phyloP scores from a whole-genome alignment of 2,888 invertebrate genomes.

The Electrophaes corylata region DNA sequence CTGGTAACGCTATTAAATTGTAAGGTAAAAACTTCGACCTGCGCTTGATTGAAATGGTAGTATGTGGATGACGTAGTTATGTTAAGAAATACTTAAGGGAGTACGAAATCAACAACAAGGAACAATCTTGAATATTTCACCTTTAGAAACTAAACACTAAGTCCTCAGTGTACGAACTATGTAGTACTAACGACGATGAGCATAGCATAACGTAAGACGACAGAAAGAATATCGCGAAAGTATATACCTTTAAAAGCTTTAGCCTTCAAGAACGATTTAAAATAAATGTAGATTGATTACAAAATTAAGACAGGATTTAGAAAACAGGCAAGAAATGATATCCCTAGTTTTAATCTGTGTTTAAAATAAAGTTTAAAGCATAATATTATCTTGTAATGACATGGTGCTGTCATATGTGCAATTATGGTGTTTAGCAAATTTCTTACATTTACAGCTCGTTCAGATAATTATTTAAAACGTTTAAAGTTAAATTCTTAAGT shows the following conservation, averaged over 20 bases:
- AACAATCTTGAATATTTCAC: too few relatives aligned
- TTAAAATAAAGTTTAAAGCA: constrained; percentile 30
- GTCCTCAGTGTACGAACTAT: too few relatives aligned
- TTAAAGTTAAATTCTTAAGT: constrained; percentile 22
- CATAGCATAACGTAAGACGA: too few relatives aligned
- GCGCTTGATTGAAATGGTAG: too few relatives aligned
- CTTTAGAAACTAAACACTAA: too few relatives aligned
- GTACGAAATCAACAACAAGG: too few relatives aligned
- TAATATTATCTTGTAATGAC: constrained; percentile 36
- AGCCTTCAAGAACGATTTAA: background rate
- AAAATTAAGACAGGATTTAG: background rate
- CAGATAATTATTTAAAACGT: constrained; percentile 31
- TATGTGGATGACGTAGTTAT: too few relatives aligned
- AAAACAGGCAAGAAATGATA: constrained; percentile 24
- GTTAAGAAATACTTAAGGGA: too few relatives aligned
- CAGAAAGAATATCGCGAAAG: too few relatives aligned
- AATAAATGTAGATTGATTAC: background rate
- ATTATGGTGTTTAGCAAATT: constrained; percentile 36
- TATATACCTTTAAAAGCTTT: too few relatives aligned
- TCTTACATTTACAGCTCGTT: constrained; percentile 25
- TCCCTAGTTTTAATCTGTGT: constrained; percentile 24
- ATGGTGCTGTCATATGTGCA: constrained; percentile 32
- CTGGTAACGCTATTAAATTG: background rate
- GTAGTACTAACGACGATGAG: too few relatives aligned
- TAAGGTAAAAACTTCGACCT: too few relatives aligned